These are phyloP conservation scores for Drosophila eohydei DNA, from an alignment of 2,888 invertebrate species.

Conservation along the genomic window DNA sequence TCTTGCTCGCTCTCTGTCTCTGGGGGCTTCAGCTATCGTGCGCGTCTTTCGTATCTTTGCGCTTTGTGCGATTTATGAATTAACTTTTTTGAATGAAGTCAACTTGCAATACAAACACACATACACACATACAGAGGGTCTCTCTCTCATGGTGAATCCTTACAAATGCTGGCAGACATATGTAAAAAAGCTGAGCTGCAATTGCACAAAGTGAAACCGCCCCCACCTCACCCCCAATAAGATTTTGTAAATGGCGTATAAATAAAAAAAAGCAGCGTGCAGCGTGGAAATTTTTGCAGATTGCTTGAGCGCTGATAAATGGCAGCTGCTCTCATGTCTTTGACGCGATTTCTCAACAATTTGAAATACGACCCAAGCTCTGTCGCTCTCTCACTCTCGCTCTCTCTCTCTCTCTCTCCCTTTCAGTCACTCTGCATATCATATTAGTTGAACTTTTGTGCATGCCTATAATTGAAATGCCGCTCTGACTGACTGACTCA, in stretches of 20 bases:
- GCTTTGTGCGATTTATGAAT: slow-evolving; percentile 79
- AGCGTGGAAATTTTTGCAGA: slow-evolving; percentile 56
- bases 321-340: slow-evolving; percentile 50
- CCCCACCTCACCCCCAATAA: slow-evolving; percentile 13
- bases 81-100: slow-evolving; percentile 80
- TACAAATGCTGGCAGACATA: slow-evolving; percentile 76
- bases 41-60: slow-evolving; percentile 70
- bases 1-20: not conserved
- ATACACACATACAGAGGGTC: slow-evolving; percentile 14
- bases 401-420: not conserved
- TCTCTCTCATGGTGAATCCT: slow-evolving; percentile 61
- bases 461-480: slow-evolving; percentile 70
- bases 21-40: slow-evolving; percentile 22
- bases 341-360: slow-evolving; percentile 42
- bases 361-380: not conserved
- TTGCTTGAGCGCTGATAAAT: slow-evolving; percentile 69
- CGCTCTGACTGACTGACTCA: slow-evolving; percentile 38
- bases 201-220: slow-evolving; percentile 45
- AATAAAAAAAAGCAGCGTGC: slow-evolving; percentile 43
- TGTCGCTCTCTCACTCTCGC: not conserved
- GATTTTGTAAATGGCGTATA: slow-evolving; percentile 57
- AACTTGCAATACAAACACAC: slow-evolving; percentile 48
- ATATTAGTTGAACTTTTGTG: slow-evolving; percentile 68
- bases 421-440: slow-evolving; percentile 6
- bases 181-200: slow-evolving; percentile 56